Base-by-base conservation (phyloP, 2,888 invertebrate species). In the Atherix ibis region DNA sequence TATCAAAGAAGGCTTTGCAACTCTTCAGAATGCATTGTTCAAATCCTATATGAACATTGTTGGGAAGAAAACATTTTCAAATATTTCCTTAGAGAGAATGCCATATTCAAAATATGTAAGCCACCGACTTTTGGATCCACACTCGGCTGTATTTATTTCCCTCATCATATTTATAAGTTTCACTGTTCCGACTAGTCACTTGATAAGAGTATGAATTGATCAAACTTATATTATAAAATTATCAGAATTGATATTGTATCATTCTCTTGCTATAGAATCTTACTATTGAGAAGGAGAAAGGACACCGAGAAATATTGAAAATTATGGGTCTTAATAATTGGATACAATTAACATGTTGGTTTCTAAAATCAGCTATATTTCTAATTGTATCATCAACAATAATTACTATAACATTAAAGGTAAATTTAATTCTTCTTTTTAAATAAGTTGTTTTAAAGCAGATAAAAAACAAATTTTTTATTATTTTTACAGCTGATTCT, bases 341-440 rank as follows among this genome's bases (percentile, higher is more conserved):
- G 71, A 62, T 84, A 42, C 77, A 87, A 48, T 87, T 85, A 79
- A 48, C 67, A 2, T 79, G 83, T 3, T 87, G 87, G 83, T 85
- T 80, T 52, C 59, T 72, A 33, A 80, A 80, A 51, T 75, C 78
- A 36, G 67, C 82, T 36, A 39, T 75, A 4, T 73, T 73, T 42
- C 63, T 78, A 37, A 36, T 73, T 2, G 46, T 78, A 13, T 68
- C 75, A 1, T 63, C 72, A 1, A 34, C 64, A 10, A 40, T 70
- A 1, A 63, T 76, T 13, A 54, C 67, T 3, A 32, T 71, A 4
- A 48, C 73, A 18, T 46, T 75, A 44, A 73, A 71, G 63, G 66
- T 68, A 42, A 57, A 58, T 31, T 15, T n/a, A n/a, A n/a, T n/a
- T n/a, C n/a, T n/a, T n/a, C n/a, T n/a, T n/a, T n/a, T n/a, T n/a